phyloP scores from a whole-genome alignment of 2,797 vertebrate species.

The Chelmon rostratus region DNA sequence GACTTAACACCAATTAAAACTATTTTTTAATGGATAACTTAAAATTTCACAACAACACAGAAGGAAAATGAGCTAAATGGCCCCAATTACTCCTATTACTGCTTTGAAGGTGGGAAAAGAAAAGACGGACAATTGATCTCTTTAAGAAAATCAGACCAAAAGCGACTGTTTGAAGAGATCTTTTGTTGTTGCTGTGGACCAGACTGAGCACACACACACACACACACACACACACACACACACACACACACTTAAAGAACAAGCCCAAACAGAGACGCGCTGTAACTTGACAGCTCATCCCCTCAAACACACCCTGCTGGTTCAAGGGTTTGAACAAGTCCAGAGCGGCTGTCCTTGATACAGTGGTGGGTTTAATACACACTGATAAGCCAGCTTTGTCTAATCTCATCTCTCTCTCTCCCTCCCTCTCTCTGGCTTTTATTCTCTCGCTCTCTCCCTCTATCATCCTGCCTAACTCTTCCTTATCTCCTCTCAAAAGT shows the following conservation, averaged over 20 bases:
- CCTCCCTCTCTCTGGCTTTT: background rate
- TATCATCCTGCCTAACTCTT: conserved; percentile 5
- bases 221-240: no score
- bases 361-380: conserved; percentile 50
- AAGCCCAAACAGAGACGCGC: conserved; percentile 45
- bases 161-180: background rate
- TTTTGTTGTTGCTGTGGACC: background rate
- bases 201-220: conserved; percentile 2
- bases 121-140: background rate
- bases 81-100: background rate
- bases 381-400: conserved; percentile 53
- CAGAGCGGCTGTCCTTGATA: conserved; percentile 49
- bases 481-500: conserved; percentile 43
- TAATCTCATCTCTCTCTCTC: conserved; percentile 60
- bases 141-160: background rate
- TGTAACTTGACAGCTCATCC: conserved; percentile 51
- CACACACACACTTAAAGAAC: conserved; percentile 14
- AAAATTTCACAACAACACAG: background rate
- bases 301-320: conserved; percentile 42
- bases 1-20: background rate
- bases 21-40: background rate
- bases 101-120: background rate
- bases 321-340: conserved; percentile 54
- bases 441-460: conserved; percentile 8
- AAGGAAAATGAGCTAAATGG: background rate